phyloP scores from a whole-genome alignment of 2,797 vertebrate species.

The Cyprinodon diabolis region DNA sequence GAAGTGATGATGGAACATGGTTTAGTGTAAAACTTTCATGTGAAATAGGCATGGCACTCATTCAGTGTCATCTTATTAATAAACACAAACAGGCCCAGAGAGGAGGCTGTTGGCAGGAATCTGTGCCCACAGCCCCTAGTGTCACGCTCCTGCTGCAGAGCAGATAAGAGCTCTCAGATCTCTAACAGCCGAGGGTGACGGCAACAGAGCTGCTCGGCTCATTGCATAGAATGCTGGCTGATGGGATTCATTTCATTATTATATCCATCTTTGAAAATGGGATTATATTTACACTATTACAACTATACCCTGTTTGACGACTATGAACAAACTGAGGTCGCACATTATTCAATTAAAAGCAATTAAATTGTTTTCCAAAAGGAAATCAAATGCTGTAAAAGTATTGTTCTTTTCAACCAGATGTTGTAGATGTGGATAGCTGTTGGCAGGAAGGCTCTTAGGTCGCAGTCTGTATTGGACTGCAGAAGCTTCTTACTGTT shows the following conservation, averaged over 20 bases:
- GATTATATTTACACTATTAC: too few relatives aligned
- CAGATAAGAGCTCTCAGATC: conserved; percentile 66
- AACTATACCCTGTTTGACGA: too few relatives aligned
- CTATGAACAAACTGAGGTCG: too few relatives aligned
- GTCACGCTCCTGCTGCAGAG: conserved; percentile 44
- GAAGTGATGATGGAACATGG: conserved; percentile 37
- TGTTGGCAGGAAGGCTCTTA: too few relatives aligned
- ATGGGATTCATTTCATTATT: neutral
- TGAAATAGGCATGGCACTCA: conserved; percentile 48
- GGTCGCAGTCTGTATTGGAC: too few relatives aligned
- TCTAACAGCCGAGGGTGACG: conserved; percentile 42
- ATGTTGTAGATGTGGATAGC: too few relatives aligned
- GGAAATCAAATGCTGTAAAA: too few relatives aligned
- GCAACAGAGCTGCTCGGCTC: conserved; percentile 34
- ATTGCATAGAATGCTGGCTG: neutral
- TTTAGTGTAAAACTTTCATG: conserved; percentile 52
- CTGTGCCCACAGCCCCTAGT: conserved; percentile 54
- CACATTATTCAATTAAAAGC: too few relatives aligned
- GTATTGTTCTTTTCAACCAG: too few relatives aligned
- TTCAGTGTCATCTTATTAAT: conserved; percentile 28
- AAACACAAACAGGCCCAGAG: conserved; percentile 20
- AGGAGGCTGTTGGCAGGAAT: conserved; percentile 42
- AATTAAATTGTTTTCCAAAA: too few relatives aligned
- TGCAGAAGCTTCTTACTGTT: too few relatives aligned
- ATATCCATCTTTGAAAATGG: neutral